phyloP scores from a whole-genome alignment of 1,140 invertebrate genomes.

The Brachionus calyciflorus region DNA sequence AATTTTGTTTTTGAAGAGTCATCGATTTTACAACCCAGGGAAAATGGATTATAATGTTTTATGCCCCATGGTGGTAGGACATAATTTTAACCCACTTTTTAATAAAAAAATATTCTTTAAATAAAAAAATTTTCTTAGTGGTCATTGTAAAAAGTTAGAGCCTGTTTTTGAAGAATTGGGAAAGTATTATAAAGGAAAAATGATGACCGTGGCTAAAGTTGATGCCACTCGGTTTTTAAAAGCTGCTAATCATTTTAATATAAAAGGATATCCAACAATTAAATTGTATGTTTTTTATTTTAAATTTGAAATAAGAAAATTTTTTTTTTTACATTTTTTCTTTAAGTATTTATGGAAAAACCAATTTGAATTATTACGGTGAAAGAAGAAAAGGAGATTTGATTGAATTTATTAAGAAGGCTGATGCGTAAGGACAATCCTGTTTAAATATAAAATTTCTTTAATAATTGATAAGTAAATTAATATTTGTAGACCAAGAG shows the following conservation, averaged over 20 bases:
- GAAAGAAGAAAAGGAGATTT: conserved; percentile 34
- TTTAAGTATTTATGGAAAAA: conserved; percentile 26
- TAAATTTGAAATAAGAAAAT: background rate
- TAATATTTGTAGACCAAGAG: background rate
- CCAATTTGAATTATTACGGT: conserved; percentile 2
- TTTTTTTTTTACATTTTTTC: background rate
- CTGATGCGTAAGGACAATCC: background rate
- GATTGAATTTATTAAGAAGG: conserved; percentile 35
- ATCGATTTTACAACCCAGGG: conserved; percentile 43
- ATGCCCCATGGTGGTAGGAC: conserved; percentile 44
- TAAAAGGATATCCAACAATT: conserved; percentile 43
- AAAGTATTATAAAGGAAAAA: conserved; percentile 37
- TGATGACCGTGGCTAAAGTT: conserved; percentile 25
- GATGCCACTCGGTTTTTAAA: conserved; percentile 39
- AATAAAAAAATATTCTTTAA: background rate
- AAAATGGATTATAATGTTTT: conserved; percentile 46
- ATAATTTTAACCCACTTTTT: too few species aligned
- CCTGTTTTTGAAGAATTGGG: conserved; percentile 45
- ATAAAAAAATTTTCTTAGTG: background rate
- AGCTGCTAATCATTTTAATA: conserved; percentile 47
- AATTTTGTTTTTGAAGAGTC: background rate
- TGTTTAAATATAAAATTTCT: background rate
- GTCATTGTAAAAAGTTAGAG: conserved; percentile 46
- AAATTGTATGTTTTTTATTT: conserved; percentile 28
- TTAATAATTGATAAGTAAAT: background rate